Base-by-base conservation (phyloP, 2,888 invertebrate genomes). In the Epicampocera succincta region DNA sequence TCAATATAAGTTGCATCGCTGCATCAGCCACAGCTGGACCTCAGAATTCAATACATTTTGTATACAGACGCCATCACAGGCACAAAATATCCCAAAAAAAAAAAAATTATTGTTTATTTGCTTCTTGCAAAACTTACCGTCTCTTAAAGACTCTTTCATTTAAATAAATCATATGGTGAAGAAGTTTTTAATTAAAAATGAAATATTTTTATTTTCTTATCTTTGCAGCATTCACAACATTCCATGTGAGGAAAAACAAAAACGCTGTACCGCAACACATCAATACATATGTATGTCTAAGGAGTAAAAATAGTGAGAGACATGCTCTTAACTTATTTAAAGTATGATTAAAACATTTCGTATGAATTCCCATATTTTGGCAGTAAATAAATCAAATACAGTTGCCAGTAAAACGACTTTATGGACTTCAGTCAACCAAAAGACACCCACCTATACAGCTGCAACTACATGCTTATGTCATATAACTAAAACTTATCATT, bases 311-410 rank as follows among this genome's bases (percentile, higher is more conserved):
- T 50, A 54, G 11, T 6, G 25, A 60, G 65, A 60, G 66, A 73
- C 33, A 29, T 79, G 60, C 52, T 38, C 19, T 19, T 52, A 50
- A 42, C 25, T 50, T 52, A 11, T 25, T 65, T 69, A 65, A 78
- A 69, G 52, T 21, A 74, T 71, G 60, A 73, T 73, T 78, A 78
- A 73, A 73, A 46, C 33, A 60, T 46, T 50, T 60, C 73, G 29
- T 58, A 79, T 68, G 75, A 50, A 63, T 66, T 63, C 12, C 66
- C 71, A 73, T 75, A 75, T 52, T 61, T 75, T 61, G 58, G 54
- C 63, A 68, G 68, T 56, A 52, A 68, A 80, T 83, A 80, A 75
- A 83, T 79, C 83, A 80, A 73, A 79, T 76, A 69, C 68, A 80
- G 50, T 80, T 75, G 83, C 71, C 65, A 71, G 52, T 15, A 38